Base-by-base conservation (phyloP, 1,140 invertebrate species). In the Caligus rogercresseyi region DNA sequence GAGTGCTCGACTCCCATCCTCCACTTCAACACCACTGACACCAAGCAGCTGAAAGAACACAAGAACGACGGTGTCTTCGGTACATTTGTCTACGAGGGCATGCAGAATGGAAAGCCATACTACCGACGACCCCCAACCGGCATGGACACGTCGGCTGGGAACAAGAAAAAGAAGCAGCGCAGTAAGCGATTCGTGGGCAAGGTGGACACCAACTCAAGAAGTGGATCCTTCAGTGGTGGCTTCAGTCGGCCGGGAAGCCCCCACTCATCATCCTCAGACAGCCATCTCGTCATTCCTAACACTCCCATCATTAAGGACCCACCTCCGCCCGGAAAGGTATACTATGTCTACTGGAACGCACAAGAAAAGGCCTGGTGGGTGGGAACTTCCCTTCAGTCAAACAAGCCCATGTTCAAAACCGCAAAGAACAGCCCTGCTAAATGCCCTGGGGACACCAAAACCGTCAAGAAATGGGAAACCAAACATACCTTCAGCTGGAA, bases 391-490 rank as follows among this genome's bases (percentile, higher is more conserved):
- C 18, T 60, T 15, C 20, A 25, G 4, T 24, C 18, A 1, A 21
- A 60, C 18, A 25, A 60, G 24, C 16, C 26, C 57, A 1, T 24
- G 3, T 60, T 25, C 57, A 60, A 60, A 16, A 43, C 57, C 13
- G 43, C 25, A 3, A 25, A 60, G 19, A 43, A 25, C 15, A 26
- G n/a, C 25, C 16, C 18, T 2, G 57, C 23, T 3, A 60, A 60
- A 60, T 60, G 57, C 21, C 57, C 57, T 26, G 57, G 23, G 1
- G 57, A 60, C 21, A 21, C 57, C 18, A 60, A 60, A 15, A 31
- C 23, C 57, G 25, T 60, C 15, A 25, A 60, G 16, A 43, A 25
- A 4, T 60, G 57, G 57, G 20, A 15, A 11, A n/a, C 15, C 2
- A 13, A 24, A 43, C 20, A 25, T n/a, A 26, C 57, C 18, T 43